These are phyloP conservation scores for Elmis aenea DNA, from an alignment of 2,888 invertebrate species.

Conservation along the genomic window DNA sequence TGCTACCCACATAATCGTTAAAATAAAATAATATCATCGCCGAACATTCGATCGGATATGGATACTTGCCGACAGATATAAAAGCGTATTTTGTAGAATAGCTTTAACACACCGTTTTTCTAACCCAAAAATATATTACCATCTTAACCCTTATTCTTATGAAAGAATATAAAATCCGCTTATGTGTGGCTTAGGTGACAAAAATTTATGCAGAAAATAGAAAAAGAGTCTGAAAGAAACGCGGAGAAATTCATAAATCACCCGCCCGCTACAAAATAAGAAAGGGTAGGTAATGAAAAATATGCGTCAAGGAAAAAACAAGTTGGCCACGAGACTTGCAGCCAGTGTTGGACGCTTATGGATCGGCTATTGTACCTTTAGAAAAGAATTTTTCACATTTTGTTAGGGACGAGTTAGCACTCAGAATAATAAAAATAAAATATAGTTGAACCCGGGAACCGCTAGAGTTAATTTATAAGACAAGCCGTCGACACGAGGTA, in stretches of 20 bases:
- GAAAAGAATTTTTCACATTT: too few relatives aligned
- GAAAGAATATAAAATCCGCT: constrained; percentile 19
- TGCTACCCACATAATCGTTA: too few relatives aligned
- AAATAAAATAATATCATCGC: too few relatives aligned
- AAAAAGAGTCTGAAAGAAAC: constrained; percentile 11
- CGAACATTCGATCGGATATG: too few relatives aligned
- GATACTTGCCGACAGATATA: too few relatives aligned
- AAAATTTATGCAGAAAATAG: constrained; percentile 21
- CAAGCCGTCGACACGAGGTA: too few relatives aligned
- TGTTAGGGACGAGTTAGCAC: constrained; percentile 6
- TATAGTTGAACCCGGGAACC: too few relatives aligned
- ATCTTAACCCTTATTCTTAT: constrained; percentile 16
- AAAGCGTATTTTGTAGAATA: too few relatives aligned
- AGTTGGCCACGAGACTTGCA: constrained; percentile 12
- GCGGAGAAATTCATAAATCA: constrained; percentile 19
- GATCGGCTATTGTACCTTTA: background rate
- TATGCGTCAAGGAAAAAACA: constrained; percentile 15
- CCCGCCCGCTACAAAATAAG: constrained; percentile 12
- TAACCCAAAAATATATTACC: constrained; percentile 8
- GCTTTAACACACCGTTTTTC: too few relatives aligned
- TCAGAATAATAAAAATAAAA: constrained; percentile 9
- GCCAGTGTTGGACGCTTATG: background rate
- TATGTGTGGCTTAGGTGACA: constrained; percentile 19
- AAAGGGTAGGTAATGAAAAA: constrained; percentile 17
- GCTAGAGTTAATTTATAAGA: too few relatives aligned